Percentiles rank a stretch among this genome's conserved stretches.
Conservation (phyloP, 1,140 invertebrate species). For the Drosophila willistoni region DNA sequence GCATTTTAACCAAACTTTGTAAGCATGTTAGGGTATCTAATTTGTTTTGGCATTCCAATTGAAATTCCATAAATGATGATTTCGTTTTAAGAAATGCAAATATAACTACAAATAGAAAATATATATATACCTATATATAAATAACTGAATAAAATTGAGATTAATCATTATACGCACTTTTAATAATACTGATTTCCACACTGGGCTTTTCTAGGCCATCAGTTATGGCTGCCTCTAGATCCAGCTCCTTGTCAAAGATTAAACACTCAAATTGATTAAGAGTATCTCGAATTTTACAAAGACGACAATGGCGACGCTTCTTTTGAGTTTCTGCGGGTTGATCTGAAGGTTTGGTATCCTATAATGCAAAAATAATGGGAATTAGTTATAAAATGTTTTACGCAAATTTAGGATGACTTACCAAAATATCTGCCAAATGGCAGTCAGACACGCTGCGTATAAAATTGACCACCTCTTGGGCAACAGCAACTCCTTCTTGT, state of each 20-base stretch:
- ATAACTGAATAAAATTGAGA: not conserved
- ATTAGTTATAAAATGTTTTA: too few relatives aligned
- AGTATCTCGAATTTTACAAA: slow-evolving; percentile 84
- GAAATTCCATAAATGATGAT: slow-evolving; percentile 28
- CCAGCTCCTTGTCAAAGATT: slow-evolving; percentile 83
- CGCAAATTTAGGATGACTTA: slow-evolving; percentile 21
- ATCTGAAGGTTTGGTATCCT: slow-evolving; percentile 42
- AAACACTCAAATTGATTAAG: slow-evolving; percentile 85
- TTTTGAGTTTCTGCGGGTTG: slow-evolving; percentile 31
- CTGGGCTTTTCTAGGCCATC: slow-evolving; percentile 84
- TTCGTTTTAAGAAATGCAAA: slow-evolving; percentile 53
- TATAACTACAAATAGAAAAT: slow-evolving; percentile 38
- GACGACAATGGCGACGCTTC: slow-evolving; percentile 41
- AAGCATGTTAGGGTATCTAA: slow-evolving; percentile 85
- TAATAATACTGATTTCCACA: slow-evolving; percentile 62
- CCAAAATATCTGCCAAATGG: slow-evolving; percentile 85
- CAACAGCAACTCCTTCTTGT: slow-evolving; percentile 20
- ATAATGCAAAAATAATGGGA: not conserved
- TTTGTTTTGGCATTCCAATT: slow-evolving; percentile 82
- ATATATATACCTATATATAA: not conserved
- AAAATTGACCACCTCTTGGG: slow-evolving; percentile 68
- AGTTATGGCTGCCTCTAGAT: slow-evolving; percentile 65
- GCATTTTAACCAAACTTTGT: slow-evolving; percentile 88
- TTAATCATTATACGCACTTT: slow-evolving; percentile 33
- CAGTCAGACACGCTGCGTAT: slow-evolving; percentile 86